These are phyloP conservation scores for Mormyrops attenuatus DNA, from an alignment of 2,797 vertebrate species.

Conservation along the genomic window DNA sequence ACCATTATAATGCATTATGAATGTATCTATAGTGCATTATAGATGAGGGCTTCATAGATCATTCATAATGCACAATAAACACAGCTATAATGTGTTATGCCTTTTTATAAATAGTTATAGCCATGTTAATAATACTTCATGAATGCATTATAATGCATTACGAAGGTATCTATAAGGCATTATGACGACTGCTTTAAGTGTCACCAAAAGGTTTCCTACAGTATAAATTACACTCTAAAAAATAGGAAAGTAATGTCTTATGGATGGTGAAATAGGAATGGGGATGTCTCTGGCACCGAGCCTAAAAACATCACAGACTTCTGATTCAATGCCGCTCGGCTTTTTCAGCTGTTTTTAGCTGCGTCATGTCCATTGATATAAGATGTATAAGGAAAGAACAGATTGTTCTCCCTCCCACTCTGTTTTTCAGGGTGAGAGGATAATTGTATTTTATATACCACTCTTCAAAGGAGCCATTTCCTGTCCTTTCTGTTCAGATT, in stretches of 20 bases:
- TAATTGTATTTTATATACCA: neutral
- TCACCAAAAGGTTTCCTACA: neutral
- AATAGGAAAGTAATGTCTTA: neutral
- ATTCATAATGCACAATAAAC: neutral
- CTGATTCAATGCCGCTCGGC: neutral
- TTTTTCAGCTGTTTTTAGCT: neutral
- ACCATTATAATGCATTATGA: neutral
- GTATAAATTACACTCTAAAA: neutral
- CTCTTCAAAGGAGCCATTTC: constrained; percentile 1
- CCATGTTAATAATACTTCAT: neutral
- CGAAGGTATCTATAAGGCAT: neutral
- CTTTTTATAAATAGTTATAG: neutral
- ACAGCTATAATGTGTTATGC: neutral
- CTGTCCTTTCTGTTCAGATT: constrained; percentile 7
- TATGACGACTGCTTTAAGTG: neutral
- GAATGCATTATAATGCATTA: neutral
- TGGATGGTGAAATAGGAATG: neutral
- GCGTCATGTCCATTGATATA: neutral
- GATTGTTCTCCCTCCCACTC: constrained; percentile 4
- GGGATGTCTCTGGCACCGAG: neutral
- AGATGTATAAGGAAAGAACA: neutral
- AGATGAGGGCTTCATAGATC: neutral
- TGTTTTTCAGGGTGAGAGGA: neutral
- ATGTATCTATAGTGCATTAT: neutral
- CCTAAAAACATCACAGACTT: neutral